Evolutionary conservation across 1,140 invertebrate species (phyloP), one percentile per base, ranked within the genome.

Genomic region (Bombus confusus): DNA sequence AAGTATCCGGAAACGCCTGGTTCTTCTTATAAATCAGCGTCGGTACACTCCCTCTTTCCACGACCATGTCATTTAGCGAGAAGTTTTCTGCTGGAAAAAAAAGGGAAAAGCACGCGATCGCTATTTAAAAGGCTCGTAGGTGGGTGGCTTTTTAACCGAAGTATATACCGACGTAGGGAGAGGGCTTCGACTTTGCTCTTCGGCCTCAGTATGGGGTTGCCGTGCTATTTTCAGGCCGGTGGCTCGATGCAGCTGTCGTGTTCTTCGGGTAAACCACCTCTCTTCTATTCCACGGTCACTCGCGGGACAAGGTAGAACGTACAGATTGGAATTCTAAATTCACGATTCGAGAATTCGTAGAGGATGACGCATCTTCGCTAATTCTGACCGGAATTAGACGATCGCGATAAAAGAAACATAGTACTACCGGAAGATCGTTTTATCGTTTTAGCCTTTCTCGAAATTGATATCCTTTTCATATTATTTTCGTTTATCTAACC

Each of bases 1-100:
- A 92, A 92, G 80, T 90, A 91, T 87, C 91, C 91, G 92, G 92
- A 93, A 92, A 92, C 86, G 88, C 87, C 76, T 90, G 88, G 90
- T 91, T 88, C 90, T 80, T 87, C 86, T 87, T 90, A 81, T 88
- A 89, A 93, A 92, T 93, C 87, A 91, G 84, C 64, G 62, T 66
- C 83, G 85, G 59, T 79, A 72, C 80, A 57, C 78, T 73, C 77
- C 74, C 87, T 88, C 72, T 71, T 87, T 81, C 69, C 52, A 37
- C 84, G 64, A 43, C n/a, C 64, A 41, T 82, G 86, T 69, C 87
- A 76, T 80, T 64, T 82, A 80, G 80, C 68, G 71, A 90, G 90
- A 82, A 87, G 81, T 79, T 88, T 64, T 84, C 86, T 78, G 71
- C 71, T 62, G 64, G 25, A 69, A 69, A 76, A 87, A 86, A 88